phyloP scores from a whole-genome alignment of 2,888 invertebrate species.

The Amphimallon solstitiale region DNA sequence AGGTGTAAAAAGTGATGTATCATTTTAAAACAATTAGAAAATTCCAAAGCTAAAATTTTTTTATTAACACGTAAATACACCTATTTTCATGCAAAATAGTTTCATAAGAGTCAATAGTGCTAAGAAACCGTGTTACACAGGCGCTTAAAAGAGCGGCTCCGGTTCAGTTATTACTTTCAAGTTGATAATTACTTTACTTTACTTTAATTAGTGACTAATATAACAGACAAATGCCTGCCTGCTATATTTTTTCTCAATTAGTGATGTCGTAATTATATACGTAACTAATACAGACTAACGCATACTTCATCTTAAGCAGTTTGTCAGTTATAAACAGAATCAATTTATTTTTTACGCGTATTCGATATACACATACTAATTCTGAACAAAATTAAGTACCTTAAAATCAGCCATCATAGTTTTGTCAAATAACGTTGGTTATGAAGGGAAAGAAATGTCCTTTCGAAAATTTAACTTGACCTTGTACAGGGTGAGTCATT shows the following conservation, averaged over 20 bases:
- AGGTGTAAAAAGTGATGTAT: conserved; percentile 19
- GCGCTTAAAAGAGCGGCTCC: conserved; percentile 10
- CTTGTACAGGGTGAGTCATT: no score
- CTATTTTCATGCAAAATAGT: conserved; percentile 34
- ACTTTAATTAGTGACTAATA: conserved; percentile 36
- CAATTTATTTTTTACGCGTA: no score
- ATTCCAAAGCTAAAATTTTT: conserved; percentile 19
- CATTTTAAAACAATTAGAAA: conserved; percentile 18
- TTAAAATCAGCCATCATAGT: no score
- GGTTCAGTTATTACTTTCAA: conserved; percentile 35
- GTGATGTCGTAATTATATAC: conserved; percentile 1
- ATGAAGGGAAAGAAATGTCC: no score
- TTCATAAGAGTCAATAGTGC: conserved; percentile 18
- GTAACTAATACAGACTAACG: no score
- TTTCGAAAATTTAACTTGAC: no score
- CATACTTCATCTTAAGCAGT: no score
- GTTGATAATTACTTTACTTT: conserved; percentile 41
- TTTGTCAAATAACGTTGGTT: no score
- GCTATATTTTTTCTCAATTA: conserved; percentile 21
- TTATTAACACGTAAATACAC: conserved; percentile 9
- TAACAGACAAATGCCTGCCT: not conserved
- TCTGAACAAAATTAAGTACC: no score
- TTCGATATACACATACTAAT: no score
- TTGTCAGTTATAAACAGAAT: no score
- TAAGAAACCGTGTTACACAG: not conserved